Evolutionary conservation across 2,888 invertebrate species (phyloP), one percentile per base, ranked within the genome.

Genomic region (Chloroclystis v-ata): DNA sequence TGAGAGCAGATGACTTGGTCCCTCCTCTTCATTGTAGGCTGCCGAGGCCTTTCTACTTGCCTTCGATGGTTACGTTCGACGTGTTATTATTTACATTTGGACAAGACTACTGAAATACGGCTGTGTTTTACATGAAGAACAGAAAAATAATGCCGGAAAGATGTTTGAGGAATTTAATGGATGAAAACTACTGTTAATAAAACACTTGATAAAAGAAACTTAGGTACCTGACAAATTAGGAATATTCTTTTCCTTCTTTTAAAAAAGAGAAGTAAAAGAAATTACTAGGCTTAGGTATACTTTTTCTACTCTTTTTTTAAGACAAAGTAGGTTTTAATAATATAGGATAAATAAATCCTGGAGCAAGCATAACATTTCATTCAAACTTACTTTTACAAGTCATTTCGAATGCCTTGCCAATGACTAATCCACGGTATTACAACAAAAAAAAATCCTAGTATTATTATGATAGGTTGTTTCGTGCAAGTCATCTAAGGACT

Each of bases 1-100:
- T 87, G 79, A 79, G 81, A 82, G 85, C 88, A 89, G 88, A 88
- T 86, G 87, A 85, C 87, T 79, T 69, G 57, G 65, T 60, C 83
- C 87, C 84, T 84, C 87, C 87, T 86, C 81, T 87, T 86, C 79
- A 81, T 78, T 86, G 88, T 87, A 73, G 61, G 59, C 45, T 46
- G 55, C 54, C 59, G 60, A 59, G 47, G 54, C 59, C 62, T 53
- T 54, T 60, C 59, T 54, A 66, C 60, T 65, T 67, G 60, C 61
- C 65, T 69, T 58, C 64, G 63, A 60, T 64, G 56, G 49, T 69
- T 69, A 67, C 63, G 63, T 65, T 73, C 67, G n/a, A n/a, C 63
- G 33, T 33, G 33, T 33, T 20, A n/a, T 9, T 13, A n/a, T n/a
- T n/a, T 16, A 33, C 20, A 6, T 6, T 16, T 24, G 20, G 11